Evolutionary conservation across 2,797 vertebrate species (phyloP).

Genomic region (Myotis planiceps): DNA sequence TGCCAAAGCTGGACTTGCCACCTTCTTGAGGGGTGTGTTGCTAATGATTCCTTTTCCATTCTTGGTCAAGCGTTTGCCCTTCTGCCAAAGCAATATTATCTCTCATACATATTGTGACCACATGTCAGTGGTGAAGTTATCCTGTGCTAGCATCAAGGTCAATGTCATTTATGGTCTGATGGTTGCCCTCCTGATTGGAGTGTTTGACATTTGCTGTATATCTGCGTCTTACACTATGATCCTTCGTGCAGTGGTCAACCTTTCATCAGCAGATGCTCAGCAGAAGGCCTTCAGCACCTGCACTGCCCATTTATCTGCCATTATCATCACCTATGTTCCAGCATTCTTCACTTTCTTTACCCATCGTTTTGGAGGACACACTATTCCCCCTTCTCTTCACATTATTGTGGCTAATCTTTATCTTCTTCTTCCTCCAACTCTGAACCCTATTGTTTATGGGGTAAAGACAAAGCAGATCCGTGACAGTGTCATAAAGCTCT

Average conservation of each 20-base stretch:
- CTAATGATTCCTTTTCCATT: conserved; percentile 75
- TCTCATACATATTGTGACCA: conserved; percentile 73
- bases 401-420: conserved; percentile 77
- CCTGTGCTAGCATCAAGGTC: conserved; percentile 45
- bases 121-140: conserved; percentile 74
- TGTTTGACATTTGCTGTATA: conserved; percentile 68
- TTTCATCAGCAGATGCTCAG: conserved; percentile 60
- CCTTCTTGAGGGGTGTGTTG: conserved; percentile 74
- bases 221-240: conserved; percentile 67
- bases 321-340: conserved; percentile 73
- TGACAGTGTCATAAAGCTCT: conserved; percentile 59
- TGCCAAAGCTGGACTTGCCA: conserved; percentile 72
- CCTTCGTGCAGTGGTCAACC: conserved; percentile 37
- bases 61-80: conserved; percentile 79
- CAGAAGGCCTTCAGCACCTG: conserved; percentile 69
- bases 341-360: conserved; percentile 73
- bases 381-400: conserved; percentile 59
- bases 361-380: conserved; percentile 60
- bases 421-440: conserved; percentile 68
- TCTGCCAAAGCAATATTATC: conserved; percentile 75
- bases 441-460: conserved; percentile 79
- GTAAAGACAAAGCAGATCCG: conserved; percentile 76
- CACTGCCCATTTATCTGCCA: conserved; percentile 62
- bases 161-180: conserved; percentile 68
- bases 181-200: conserved; percentile 64